phyloP scores from a whole-genome alignment of 2,113 vertebrate species.

The Pachypanchax playfairii region DNA sequence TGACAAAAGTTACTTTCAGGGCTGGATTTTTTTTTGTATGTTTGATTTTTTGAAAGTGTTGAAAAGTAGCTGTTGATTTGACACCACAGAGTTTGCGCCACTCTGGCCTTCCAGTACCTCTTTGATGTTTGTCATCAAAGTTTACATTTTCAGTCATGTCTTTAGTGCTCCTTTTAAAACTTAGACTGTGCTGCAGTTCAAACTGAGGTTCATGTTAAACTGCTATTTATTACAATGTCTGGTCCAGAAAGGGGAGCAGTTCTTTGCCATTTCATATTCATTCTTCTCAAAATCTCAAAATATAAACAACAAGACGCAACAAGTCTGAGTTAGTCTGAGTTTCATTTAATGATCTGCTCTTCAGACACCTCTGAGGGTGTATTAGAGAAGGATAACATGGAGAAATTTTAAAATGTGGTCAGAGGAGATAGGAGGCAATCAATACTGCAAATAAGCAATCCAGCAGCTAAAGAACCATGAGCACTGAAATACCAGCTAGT shows the following conservation, averaged over 20 bases:
- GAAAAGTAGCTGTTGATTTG: background rate
- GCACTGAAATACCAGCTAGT: conserved; percentile 39
- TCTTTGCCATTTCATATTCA: background rate
- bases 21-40: too few relatives aligned
- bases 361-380: conserved; percentile 8
- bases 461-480: conserved; percentile 45
- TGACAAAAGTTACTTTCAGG: too few relatives aligned
- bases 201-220: background rate
- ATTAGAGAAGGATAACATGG: background rate
- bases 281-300: too few relatives aligned
- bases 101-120: background rate
- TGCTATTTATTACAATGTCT: background rate
- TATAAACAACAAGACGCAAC: background rate
- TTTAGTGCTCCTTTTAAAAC: background rate
- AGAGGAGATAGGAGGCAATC: conserved; percentile 36
- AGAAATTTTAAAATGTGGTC: conserved; percentile 17
- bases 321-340: background rate
- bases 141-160: background rate
- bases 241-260: background rate
- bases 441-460: conserved; percentile 38
- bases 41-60: too few relatives aligned
- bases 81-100: background rate
- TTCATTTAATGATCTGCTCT: background rate
- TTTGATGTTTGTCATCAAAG: background rate
- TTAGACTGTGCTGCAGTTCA: too few relatives aligned